Conservation (phyloP, 2,797 vertebrate genomes). For the Sebastiscus albofasciatus region DNA sequence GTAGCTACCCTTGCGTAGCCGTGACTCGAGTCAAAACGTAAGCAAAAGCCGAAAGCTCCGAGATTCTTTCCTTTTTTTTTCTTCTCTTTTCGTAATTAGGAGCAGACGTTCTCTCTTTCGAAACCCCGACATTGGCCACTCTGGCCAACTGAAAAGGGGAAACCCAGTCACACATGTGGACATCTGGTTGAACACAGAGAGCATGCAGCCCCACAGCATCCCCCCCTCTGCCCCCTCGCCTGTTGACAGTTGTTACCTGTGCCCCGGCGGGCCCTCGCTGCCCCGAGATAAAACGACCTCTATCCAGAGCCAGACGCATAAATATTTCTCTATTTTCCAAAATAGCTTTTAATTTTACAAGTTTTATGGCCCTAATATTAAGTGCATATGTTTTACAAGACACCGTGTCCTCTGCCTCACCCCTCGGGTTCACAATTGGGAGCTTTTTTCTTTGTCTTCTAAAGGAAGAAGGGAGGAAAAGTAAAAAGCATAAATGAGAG, state of each 20-base stretch:
- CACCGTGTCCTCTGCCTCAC: constrained; percentile 93
- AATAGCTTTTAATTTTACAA: constrained; percentile 98
- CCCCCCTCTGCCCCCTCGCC: constrained; percentile 19
- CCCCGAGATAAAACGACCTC: constrained; percentile 88
- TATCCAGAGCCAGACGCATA: constrained; percentile 91
- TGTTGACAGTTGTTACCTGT: constrained; percentile 86
- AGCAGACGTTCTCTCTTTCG: constrained; percentile 47
- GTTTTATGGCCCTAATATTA: constrained; percentile 97
- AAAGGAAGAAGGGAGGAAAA: constrained; percentile 51
- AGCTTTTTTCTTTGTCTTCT: constrained; percentile 67
- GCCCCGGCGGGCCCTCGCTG: constrained; percentile 72
- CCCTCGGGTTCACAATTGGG: constrained; percentile 82
- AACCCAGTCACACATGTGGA: constrained; percentile 69
- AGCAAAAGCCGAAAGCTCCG: constrained; percentile 31
- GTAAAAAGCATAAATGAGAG: constrained; percentile 35
- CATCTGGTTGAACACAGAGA: constrained; percentile 70
- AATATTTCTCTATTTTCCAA: constrained; percentile 97
- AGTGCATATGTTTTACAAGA: constrained; percentile 99
- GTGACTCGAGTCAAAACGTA: constrained; percentile 38
- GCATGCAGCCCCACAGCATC: constrained; percentile 33
- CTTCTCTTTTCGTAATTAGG: constrained; percentile 33
- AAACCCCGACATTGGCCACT: constrained; percentile 42
- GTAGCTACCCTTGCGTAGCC: constrained; percentile 35
- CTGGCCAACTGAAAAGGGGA: constrained; percentile 43
- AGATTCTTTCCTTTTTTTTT: constrained; percentile 17